These are phyloP conservation scores for Leptonema lineaticorne DNA, from an alignment of 1,140 invertebrate species.

Conservation along the genomic window DNA sequence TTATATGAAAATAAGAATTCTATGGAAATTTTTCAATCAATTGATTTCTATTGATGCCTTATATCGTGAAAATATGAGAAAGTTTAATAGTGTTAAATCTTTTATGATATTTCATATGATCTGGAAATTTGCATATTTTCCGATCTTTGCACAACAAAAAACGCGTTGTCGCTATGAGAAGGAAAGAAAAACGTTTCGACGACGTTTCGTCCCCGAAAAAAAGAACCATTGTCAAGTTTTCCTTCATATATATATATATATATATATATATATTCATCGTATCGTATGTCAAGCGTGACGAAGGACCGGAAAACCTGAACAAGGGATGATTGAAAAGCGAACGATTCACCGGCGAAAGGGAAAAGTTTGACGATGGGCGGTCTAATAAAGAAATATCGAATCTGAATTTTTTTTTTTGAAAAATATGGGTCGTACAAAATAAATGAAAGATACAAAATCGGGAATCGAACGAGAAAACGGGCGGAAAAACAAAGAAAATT, in stretches of 20 bases:
- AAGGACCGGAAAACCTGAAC: not conserved
- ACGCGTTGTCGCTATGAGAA: not conserved
- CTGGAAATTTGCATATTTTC: constrained; percentile 4
- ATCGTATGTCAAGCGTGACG: constrained; percentile 3
- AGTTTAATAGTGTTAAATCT: no score
- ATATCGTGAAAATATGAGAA: no score
- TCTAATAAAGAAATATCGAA: constrained; percentile 6
- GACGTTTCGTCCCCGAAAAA: not conserved
- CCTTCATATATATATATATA: not conserved
- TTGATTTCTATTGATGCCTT: no score
- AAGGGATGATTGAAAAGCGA: constrained; percentile 1
- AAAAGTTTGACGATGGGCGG: not conserved
- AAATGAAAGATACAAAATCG: no score
- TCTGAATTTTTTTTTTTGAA: not conserved
- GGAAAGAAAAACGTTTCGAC: not conserved
- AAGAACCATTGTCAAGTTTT: not conserved
- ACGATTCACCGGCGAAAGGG: not conserved
- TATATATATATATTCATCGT: no score
- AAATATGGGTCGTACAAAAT: not conserved
- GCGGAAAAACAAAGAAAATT: no score
- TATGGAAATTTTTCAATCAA: no score
- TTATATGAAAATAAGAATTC: no score
- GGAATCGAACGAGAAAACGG: no score
- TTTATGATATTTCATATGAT: no score
- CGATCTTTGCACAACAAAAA: not conserved